Evolutionary conservation across 1,140 invertebrate genomes (phyloP).

Genomic region (Drosophila nebulosa): DNA sequence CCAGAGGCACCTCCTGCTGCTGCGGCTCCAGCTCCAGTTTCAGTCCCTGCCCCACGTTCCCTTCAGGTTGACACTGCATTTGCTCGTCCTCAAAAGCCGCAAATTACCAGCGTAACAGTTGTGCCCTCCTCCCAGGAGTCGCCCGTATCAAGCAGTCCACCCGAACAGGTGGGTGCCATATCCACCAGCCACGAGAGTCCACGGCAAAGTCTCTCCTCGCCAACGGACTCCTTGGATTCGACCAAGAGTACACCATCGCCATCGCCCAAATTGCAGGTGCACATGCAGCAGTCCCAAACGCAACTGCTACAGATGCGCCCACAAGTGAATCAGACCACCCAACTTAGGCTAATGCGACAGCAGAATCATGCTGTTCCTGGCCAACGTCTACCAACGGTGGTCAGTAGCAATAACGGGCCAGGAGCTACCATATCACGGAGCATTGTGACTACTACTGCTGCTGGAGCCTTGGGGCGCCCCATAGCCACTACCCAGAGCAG

Average conservation of each 20-base stretch:
- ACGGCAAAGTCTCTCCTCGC: conserved; percentile 61
- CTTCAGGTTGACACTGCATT: conserved; percentile 50
- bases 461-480: conserved; percentile 41
- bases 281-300: conserved; percentile 18
- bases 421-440: conserved; percentile 46
- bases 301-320: conserved; percentile 34
- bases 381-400: conserved; percentile 27
- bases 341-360: conserved; percentile 31
- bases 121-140: conserved; percentile 72
- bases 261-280: conserved; percentile 50
- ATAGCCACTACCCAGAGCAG: conserved; percentile 36
- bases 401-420: conserved; percentile 31
- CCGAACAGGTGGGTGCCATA: conserved; percentile 78
- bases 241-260: conserved; percentile 47
- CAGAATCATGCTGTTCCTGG: conserved; percentile 27
- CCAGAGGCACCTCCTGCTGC: conserved; percentile 28
- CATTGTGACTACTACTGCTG: conserved; percentile 55
- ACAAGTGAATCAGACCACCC: conserved; percentile 84
- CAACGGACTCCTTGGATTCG: conserved; percentile 67
- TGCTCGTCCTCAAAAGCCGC: conserved; percentile 52
- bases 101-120: conserved; percentile 49
- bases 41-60: background rate
- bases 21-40: background rate
- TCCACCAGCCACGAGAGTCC: conserved; percentile 80
- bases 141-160: conserved; percentile 75